These are phyloP conservation scores for Arenaria interpres DNA, from an alignment of 2,113 vertebrate species.

Conservation along the genomic window DNA sequence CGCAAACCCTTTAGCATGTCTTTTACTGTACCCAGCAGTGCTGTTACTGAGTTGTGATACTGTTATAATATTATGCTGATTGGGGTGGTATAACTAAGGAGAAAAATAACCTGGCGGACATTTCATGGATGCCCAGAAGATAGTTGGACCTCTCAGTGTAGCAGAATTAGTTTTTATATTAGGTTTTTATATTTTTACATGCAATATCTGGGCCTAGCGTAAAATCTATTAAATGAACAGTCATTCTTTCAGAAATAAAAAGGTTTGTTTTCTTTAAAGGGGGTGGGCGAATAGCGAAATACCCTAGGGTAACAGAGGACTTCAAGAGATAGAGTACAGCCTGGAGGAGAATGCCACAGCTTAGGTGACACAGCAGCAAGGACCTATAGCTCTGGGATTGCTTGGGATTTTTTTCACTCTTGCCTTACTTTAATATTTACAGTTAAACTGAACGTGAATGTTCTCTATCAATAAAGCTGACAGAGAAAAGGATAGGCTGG, in stretches of 20 bases:
- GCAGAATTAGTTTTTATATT: neutral
- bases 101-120: neutral
- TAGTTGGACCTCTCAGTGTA: neutral
- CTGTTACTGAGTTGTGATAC: neutral
- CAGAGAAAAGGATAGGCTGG: neutral
- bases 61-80: neutral
- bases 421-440: neutral
- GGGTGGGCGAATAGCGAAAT: neutral
- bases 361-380: neutral
- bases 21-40: neutral
- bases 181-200: neutral
- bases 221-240: neutral
- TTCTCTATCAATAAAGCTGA: neutral
- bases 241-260: neutral
- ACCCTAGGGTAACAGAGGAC: neutral
- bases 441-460: neutral
- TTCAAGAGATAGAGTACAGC: neutral
- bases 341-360: neutral
- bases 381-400: neutral
- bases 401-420: neutral
- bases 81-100: neutral
- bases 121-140: neutral
- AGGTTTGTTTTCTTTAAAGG: neutral
- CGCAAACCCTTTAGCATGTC: neutral
- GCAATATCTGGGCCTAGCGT: neutral